phyloP scores from a whole-genome alignment of 35 echinoderm and acorn worm species.

The Ptychodera flava region DNA sequence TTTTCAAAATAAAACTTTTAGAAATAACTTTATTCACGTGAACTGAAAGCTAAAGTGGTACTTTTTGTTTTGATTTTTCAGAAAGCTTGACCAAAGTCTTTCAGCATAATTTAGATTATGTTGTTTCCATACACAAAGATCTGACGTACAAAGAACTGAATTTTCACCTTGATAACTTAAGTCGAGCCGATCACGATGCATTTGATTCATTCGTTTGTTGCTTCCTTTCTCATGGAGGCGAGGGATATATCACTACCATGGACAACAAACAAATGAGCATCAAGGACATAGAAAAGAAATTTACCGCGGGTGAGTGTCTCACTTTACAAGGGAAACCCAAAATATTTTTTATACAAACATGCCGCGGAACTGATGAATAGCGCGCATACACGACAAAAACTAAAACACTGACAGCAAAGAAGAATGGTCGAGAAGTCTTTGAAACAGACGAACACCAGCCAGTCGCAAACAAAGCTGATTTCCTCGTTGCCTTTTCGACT shows the following conservation, averaged over 20 bases:
- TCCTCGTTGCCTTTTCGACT: too few species aligned
- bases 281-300: background rate
- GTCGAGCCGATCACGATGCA: background rate
- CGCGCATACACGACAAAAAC: too few species aligned
- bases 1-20: too few species aligned
- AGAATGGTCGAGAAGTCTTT: too few species aligned
- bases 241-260: background rate
- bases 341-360: slow-evolving; percentile 8
- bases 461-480: too few species aligned
- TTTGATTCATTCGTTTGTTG: slow-evolving; percentile 12
- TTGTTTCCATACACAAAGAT: background rate
- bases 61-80: too few species aligned
- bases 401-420: too few species aligned
- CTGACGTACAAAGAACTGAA: background rate
- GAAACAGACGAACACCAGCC: too few species aligned
- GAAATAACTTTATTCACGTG: too few species aligned
- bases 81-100: too few species aligned
- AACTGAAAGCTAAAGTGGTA: too few species aligned
- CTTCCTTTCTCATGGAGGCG: background rate
- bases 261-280: background rate
- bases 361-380: too few species aligned
- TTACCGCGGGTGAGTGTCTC: background rate
- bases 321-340: background rate
- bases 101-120: slow-evolving; percentile 3
- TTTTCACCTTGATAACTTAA: background rate